Percentiles rank a stretch among this genome's conserved stretches.
Conservation (phyloP, 2,797 vertebrate genomes). For the Onychomys leucogaster region DNA sequence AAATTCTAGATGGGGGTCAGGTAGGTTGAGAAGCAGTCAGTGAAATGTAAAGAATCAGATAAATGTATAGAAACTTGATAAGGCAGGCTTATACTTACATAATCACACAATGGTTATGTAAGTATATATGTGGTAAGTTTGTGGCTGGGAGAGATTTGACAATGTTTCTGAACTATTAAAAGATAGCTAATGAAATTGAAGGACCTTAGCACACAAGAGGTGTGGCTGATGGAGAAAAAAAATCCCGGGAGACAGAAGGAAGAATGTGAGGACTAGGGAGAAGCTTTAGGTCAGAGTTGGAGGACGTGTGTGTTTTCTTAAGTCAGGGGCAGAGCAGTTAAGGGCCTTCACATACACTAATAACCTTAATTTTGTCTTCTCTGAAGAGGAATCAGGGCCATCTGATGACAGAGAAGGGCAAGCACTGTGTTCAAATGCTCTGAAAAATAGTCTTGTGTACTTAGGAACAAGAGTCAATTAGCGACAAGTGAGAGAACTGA, state of each 20-base stretch:
- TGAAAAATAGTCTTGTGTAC: not conserved
- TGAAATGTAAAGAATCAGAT: not conserved
- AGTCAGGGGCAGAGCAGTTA: not conserved
- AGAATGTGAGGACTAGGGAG: not conserved
- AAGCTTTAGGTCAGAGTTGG: not conserved
- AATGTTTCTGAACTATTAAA: not conserved
- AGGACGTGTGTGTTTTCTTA: not conserved
- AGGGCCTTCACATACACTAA: not conserved
- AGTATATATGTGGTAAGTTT: not conserved
- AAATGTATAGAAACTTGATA: not conserved
- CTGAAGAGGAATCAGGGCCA: not conserved
- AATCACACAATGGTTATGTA: not conserved
- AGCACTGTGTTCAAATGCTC: not conserved
- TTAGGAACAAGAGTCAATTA: not conserved
- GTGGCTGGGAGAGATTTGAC: not conserved
- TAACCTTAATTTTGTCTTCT: not conserved
- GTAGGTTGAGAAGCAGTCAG: not conserved
- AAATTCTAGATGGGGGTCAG: not conserved
- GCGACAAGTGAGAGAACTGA: not conserved
- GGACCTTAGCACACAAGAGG: not conserved
- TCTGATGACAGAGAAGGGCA: not conserved
- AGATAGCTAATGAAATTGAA: not conserved
- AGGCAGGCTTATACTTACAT: not conserved
- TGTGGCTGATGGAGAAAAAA: not conserved
- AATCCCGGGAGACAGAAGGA: not conserved